Evolutionary conservation across 2,113 vertebrate species (phyloP).

Genomic region (Paradoxurus hermaphroditus): DNA sequence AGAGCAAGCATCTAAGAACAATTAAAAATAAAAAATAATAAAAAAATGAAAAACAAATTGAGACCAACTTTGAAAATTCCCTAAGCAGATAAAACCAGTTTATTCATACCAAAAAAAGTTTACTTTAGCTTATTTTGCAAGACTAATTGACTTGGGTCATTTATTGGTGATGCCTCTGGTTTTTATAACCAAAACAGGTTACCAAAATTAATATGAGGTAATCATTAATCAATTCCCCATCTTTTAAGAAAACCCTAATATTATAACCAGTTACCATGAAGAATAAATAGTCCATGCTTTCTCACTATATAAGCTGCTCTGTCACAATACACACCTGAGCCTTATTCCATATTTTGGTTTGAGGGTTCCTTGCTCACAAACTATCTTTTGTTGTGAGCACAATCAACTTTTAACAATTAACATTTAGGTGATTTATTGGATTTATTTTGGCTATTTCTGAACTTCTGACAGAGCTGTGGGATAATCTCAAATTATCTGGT

Average conservation of each 20-base stretch:
- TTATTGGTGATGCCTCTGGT: neutral
- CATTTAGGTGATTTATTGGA: neutral
- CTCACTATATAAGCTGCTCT: neutral
- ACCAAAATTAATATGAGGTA: neutral
- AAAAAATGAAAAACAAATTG: neutral
- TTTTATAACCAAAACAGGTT: neutral
- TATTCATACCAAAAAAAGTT: neutral
- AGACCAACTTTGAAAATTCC: neutral
- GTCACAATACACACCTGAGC: neutral
- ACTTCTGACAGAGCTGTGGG: neutral
- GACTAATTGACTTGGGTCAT: neutral
- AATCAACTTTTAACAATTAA: neutral
- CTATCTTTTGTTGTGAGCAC: neutral
- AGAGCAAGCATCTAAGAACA: neutral
- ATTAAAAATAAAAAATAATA: neutral
- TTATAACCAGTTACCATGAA: neutral
- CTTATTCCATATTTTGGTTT: neutral
- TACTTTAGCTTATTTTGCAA: neutral
- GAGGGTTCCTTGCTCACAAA: neutral
- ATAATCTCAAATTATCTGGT: neutral
- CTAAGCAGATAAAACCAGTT: neutral
- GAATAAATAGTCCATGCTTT: neutral
- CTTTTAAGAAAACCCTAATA: neutral
- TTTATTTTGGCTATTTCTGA: neutral
- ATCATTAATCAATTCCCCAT: neutral